These are phyloP conservation scores for Brachymystax lenok DNA, from an alignment of 2,797 vertebrate species.

Conservation along the genomic window DNA sequence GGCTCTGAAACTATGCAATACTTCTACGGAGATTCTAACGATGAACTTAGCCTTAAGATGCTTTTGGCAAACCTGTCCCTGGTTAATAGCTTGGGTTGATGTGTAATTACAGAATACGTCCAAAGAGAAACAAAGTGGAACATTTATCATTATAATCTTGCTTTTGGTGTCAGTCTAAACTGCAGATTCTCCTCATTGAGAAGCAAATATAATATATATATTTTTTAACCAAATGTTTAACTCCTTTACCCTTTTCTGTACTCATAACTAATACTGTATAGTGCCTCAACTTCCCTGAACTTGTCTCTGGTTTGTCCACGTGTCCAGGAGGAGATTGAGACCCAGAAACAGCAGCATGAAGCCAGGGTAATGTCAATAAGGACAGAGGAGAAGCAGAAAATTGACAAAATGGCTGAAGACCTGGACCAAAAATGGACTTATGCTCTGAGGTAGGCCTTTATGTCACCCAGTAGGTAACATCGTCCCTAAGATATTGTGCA, in stretches of 20 bases:
- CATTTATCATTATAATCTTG: no score
- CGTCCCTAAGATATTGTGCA: not conserved
- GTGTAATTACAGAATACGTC: no score
- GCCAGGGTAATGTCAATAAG: slow-evolving; percentile 84
- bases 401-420: slow-evolving; percentile 91
- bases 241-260: not conserved
- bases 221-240: no score
- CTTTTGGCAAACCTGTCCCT: no score
- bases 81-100: no score
- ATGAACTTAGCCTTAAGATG: no score
- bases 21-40: no score
- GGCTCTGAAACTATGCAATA: no score
- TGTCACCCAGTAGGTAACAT: not conserved
- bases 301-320: not conserved
- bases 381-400: slow-evolving; percentile 92
- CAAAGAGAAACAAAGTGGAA: no score
- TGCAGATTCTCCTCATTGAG: no score
- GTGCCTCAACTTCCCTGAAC: not conserved
- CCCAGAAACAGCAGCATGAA: slow-evolving; percentile 90
- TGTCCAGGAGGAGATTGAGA: slow-evolving; percentile 88
- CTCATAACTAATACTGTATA: not conserved
- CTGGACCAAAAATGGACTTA: slow-evolving; percentile 96
- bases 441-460: slow-evolving; percentile 82
- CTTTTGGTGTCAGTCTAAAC: no score
- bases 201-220: no score